Conservation (phyloP, 1,140 invertebrate genomes). For the Neodiprion virginianus region DNA sequence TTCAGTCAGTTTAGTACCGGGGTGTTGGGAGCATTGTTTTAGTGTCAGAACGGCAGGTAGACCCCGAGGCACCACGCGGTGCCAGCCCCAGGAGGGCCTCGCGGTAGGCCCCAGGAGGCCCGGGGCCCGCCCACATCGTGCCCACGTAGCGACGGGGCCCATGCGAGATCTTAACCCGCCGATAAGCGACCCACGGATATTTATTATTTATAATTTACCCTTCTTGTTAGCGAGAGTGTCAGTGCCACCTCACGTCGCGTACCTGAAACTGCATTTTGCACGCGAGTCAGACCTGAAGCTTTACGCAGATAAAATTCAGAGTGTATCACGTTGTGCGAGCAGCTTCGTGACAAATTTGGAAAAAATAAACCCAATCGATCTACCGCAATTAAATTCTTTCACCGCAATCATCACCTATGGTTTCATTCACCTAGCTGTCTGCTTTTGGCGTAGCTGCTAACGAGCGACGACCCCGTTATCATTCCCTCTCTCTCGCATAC, state of each 20-base stretch:
- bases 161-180: conserved; percentile 40
- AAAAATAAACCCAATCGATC: no score
- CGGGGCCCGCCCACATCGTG: conserved; percentile 49
- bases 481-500: background rate
- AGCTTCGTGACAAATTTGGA: no score
- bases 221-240: background rate
- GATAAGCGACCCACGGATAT: conserved; percentile 38
- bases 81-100: conserved; percentile 32
- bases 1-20: conserved; percentile 8
- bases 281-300: no score
- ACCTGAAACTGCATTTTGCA: background rate
- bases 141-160: conserved; percentile 42
- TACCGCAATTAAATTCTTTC: no score
- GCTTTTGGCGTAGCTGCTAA: background rate
- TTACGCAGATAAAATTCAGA: no score
- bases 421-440: background rate
- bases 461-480: background rate
- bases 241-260: background rate
- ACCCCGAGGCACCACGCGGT: conserved; percentile 34
- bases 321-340: no score
- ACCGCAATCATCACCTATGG: background rate
- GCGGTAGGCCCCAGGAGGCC: conserved; percentile 13
- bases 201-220: conserved; percentile 55
- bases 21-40: conserved; percentile 14
- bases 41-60: conserved; percentile 19